Evolutionary conservation across 2,113 vertebrate genomes (phyloP).

Genomic region (Hippocampus guttulatus): DNA sequence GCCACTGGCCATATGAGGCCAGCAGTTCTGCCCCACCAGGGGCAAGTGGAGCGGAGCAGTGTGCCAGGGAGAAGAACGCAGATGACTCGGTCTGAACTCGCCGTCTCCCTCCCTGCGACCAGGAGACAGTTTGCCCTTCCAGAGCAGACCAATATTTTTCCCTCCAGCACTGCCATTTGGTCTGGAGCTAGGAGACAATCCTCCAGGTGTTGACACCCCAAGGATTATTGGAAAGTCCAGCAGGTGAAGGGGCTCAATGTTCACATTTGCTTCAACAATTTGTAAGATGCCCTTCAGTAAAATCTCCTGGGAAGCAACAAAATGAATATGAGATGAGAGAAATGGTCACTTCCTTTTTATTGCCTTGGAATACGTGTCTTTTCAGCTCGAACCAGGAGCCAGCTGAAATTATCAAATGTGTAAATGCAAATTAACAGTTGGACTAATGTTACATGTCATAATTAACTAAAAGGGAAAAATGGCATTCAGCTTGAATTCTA

Average conservation of each 20-base stretch:
- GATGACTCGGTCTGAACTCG: slow-evolving; percentile 65
- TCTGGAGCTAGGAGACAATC: slow-evolving; percentile 65
- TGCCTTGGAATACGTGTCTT: background rate
- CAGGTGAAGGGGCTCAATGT: slow-evolving; percentile 83
- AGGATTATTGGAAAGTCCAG: slow-evolving; percentile 83
- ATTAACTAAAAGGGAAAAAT: background rate
- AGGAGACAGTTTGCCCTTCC: slow-evolving; percentile 73
- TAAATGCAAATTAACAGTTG: background rate
- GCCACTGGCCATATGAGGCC: slow-evolving; percentile 94
- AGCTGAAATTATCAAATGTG: background rate
- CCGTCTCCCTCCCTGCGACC: slow-evolving; percentile 70
- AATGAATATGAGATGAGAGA: slow-evolving; percentile 3
- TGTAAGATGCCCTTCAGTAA: slow-evolving; percentile 84
- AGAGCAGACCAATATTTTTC: slow-evolving; percentile 57
- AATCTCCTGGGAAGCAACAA: slow-evolving; percentile 75
- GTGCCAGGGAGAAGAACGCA: slow-evolving; percentile 87
- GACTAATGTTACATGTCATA: background rate
- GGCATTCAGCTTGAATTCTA: background rate
- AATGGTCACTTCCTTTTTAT: background rate
- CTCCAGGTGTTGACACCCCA: slow-evolving; percentile 44
- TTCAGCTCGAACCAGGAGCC: background rate
- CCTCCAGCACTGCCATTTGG: slow-evolving; percentile 51
- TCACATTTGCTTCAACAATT: slow-evolving; percentile 80
- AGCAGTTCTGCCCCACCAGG: slow-evolving; percentile 91
- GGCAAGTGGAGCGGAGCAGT: slow-evolving; percentile 87